Evolutionary conservation across 92 coral and sea anemone species (phyloP).

Genomic region (Epizoanthus stellaris): DNA sequence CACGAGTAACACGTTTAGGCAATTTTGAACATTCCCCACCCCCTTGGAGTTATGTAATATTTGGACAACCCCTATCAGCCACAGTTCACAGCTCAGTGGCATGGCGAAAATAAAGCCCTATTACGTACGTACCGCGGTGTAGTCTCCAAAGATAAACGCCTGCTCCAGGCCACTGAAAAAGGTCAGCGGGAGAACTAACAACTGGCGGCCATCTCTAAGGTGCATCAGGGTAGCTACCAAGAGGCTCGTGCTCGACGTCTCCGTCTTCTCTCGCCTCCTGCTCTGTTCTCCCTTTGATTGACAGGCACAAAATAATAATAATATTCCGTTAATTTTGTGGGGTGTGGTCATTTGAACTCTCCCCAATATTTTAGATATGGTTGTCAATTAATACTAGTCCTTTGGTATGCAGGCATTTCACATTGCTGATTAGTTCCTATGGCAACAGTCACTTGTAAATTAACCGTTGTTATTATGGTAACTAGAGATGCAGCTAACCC

Average conservation of each 20-base stretch:
- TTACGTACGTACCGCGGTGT: slow-evolving; percentile 72
- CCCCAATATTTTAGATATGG: too few relatives aligned
- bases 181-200: slow-evolving; percentile 88
- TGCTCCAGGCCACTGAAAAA: slow-evolving; percentile 97
- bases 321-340: background rate
- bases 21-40: too few relatives aligned
- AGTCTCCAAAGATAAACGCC: slow-evolving; percentile 96
- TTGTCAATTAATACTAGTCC: too few relatives aligned
- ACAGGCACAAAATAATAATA: background rate
- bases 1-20: too few relatives aligned
- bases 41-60: too few relatives aligned
- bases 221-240: slow-evolving; percentile 87
- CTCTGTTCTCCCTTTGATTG: slow-evolving; percentile 74
- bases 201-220: slow-evolving; percentile 75
- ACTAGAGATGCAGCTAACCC: too few relatives aligned
- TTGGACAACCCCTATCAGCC: background rate
- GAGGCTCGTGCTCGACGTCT: slow-evolving; percentile 65
- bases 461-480: too few relatives aligned
- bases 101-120: background rate
- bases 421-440: too few relatives aligned
- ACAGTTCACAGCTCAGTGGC: background rate
- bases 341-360: background rate
- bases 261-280: slow-evolving; percentile 54
- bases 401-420: too few relatives aligned
- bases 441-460: too few relatives aligned